A percentile compares a stretch with the other conserved stretches of the same genome.
phyloP scores from a whole-genome alignment of 2,113 vertebrate species.

The Cyphomyrus discorhynchus region DNA sequence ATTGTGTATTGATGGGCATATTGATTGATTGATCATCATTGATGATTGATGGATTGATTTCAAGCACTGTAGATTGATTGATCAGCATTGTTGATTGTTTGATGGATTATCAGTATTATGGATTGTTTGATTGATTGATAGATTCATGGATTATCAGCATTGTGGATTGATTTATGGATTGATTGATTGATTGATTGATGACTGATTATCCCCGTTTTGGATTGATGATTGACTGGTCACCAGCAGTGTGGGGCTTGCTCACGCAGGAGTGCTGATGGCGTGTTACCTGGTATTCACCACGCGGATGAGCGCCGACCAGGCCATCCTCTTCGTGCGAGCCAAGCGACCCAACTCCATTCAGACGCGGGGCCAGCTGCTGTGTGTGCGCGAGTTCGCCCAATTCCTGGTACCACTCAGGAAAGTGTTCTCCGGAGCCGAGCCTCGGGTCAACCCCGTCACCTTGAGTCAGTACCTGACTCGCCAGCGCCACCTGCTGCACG shows the following conservation, averaged over 20 bases:
- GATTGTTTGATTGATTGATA: not conserved
- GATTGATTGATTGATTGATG: not conserved
- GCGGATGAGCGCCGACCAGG: slow-evolving; percentile 91
- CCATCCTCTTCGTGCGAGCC: slow-evolving; percentile 87
- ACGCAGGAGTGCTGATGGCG: slow-evolving; percentile 82
- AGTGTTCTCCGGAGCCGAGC: slow-evolving; percentile 80
- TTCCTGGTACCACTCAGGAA: slow-evolving; percentile 82
- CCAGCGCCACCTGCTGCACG: slow-evolving; percentile 89
- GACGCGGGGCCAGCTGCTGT: slow-evolving; percentile 85
- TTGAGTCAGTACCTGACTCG: slow-evolving; percentile 84
- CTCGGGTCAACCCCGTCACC: slow-evolving; percentile 72
- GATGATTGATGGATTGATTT: not conserved
- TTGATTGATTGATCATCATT: not conserved
- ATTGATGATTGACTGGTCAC: not conserved
- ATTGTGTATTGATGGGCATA: not conserved
- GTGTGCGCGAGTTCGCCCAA: slow-evolving; percentile 86
- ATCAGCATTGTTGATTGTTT: not conserved
- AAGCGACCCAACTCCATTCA: slow-evolving; percentile 94
- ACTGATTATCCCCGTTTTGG: not conserved
- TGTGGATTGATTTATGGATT: not conserved
- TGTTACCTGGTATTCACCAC: slow-evolving; percentile 93
- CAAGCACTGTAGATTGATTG: not conserved
- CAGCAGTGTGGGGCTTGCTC: not conserved
- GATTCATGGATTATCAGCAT: not conserved
- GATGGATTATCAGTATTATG: not conserved